Evolutionary conservation across 2,113 vertebrate species (phyloP).

Genomic region (Limnothrissa miodon): DNA sequence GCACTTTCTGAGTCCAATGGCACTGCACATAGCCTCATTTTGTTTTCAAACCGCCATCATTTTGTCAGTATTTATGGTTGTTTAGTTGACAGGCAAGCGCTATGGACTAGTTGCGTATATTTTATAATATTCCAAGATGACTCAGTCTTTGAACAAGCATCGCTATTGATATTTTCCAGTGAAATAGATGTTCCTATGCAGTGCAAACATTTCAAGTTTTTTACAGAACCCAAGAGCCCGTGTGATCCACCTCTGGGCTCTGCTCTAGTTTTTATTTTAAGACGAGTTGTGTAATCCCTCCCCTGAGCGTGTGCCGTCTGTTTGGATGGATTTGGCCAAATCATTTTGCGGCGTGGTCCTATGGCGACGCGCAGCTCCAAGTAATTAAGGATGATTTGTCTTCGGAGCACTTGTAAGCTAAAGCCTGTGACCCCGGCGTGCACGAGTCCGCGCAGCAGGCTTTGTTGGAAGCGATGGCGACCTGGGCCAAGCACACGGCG

Average conservation of each 20-base stretch:
- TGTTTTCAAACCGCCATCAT: neutral
- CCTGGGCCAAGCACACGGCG: neutral
- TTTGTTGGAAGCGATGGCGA: conserved; percentile 22
- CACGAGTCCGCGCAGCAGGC: neutral
- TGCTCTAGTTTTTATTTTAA: conserved; percentile 27
- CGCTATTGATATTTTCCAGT: neutral
- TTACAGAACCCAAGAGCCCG: conserved; percentile 15
- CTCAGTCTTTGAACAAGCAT: neutral
- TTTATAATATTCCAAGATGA: neutral
- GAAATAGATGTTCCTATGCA: neutral
- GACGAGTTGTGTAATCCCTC: conserved; percentile 34
- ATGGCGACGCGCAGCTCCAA: conserved; percentile 6
- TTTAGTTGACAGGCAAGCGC: neutral
- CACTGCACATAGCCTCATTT: neutral
- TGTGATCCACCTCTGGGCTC: conserved; percentile 23
- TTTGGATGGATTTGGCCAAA: conserved; percentile 23
- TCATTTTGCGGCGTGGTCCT: neutral
- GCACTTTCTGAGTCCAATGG: neutral
- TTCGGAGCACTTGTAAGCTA: conserved; percentile 39
- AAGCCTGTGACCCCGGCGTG: conserved; percentile 31
- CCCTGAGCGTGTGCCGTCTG: conserved; percentile 20
- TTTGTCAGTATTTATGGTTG: neutral
- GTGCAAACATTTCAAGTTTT: conserved; percentile 13
- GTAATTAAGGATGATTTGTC: conserved; percentile 43
- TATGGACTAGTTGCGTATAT: neutral